These are phyloP conservation scores for Andrena minutula DNA, from an alignment of 2,888 invertebrate species.

Conservation along the genomic window DNA sequence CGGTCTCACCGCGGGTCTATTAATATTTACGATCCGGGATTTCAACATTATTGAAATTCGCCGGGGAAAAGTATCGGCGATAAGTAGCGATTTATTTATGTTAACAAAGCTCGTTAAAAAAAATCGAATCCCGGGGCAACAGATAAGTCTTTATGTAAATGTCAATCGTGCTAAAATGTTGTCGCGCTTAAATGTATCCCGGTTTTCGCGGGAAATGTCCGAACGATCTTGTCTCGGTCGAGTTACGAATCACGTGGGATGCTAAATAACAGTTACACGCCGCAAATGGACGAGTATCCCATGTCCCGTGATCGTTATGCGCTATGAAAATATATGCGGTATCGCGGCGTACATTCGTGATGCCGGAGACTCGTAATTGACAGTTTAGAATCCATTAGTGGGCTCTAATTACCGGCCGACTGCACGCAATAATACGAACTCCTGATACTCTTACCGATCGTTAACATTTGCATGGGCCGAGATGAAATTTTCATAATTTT, in stretches of 20 bases:
- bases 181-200: neutral
- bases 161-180: constrained; percentile 16
- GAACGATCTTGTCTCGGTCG: constrained; percentile 35
- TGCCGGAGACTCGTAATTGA: constrained; percentile 63
- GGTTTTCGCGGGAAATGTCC: constrained; percentile 4
- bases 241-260: constrained; percentile 40
- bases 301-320: constrained; percentile 55
- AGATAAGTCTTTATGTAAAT: constrained; percentile 14
- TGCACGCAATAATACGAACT: constrained; percentile 40
- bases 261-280: constrained; percentile 42
- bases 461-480: constrained; percentile 7
- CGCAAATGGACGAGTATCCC: constrained; percentile 28
- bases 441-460: constrained; percentile 27
- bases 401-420: constrained; percentile 58
- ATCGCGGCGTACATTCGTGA: constrained; percentile 44
- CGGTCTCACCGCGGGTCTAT: constrained; percentile 5
- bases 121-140: neutral
- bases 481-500: constrained; percentile 12
- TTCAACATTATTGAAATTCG: constrained; percentile 11
- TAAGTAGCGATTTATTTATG: constrained; percentile 6
- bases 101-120: constrained; percentile 36
- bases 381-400: constrained; percentile 67
- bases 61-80: neutral
- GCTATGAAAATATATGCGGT: constrained; percentile 52
- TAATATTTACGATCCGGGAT: constrained; percentile 41